These are phyloP conservation scores for Cyprinus carpio DNA, from an alignment of 2,113 vertebrate species.

Conservation along the genomic window DNA sequence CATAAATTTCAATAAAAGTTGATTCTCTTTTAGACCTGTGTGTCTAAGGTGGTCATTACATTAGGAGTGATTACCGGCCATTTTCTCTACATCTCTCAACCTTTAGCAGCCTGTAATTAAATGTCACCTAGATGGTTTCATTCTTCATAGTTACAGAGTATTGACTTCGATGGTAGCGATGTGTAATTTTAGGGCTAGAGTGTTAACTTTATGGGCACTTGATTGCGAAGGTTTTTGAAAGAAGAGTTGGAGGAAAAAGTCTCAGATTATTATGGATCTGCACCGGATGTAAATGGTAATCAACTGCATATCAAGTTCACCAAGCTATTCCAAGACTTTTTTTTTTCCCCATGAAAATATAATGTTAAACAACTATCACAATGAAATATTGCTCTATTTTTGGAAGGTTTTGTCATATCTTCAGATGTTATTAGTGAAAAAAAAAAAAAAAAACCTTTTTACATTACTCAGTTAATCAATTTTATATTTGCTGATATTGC, in stretches of 20 bases:
- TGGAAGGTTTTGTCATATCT: no score
- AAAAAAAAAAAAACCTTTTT: no score
- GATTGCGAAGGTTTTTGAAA: constrained; percentile 1
- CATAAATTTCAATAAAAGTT: constrained; percentile 56
- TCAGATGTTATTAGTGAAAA: no score
- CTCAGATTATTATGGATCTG: background rate
- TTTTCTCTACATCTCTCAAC: constrained; percentile 51
- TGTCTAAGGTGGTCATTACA: constrained; percentile 30
- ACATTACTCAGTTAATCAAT: no score
- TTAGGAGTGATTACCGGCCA: constrained; percentile 45
- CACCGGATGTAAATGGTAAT: background rate
- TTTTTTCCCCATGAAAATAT: background rate
- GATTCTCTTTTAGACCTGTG: constrained; percentile 40
- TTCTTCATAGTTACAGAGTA: constrained; percentile 52
- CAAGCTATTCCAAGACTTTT: background rate
- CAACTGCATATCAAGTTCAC: background rate
- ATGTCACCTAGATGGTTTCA: constrained; percentile 49
- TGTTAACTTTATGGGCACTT: constrained; percentile 29
- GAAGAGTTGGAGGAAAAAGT: background rate
- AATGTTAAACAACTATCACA: background rate
- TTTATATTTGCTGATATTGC: no score
- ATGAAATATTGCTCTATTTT: background rate
- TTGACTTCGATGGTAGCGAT: constrained; percentile 41
- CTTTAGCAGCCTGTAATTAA: constrained; percentile 54
- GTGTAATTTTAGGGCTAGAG: constrained; percentile 42